Evolutionary conservation across 2,113 vertebrate genomes (phyloP).

Genomic region (Oreochromis niloticus): DNA sequence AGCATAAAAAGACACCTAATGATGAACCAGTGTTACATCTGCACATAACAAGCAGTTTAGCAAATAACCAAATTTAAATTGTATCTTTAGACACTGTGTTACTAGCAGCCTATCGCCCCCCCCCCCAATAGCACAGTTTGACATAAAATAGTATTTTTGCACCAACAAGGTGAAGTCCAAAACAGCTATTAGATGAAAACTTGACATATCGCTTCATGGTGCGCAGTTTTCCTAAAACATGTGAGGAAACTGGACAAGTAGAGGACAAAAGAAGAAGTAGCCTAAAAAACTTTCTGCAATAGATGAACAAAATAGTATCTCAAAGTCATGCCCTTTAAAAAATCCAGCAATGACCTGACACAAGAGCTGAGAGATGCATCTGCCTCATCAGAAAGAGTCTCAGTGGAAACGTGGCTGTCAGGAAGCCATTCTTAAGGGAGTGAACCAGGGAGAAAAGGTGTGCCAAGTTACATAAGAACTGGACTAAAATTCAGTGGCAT

Average conservation of each 20-base stretch:
- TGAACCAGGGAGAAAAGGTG: background rate
- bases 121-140: background rate
- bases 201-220: background rate
- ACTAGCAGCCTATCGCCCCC: accelerated
- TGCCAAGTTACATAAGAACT: background rate
- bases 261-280: background rate
- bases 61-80: background rate
- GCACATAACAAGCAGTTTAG: background rate
- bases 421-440: background rate
- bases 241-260: background rate
- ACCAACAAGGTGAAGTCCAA: background rate
- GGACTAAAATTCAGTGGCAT: background rate
- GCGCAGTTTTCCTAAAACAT: background rate
- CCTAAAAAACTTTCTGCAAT: background rate
- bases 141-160: background rate
- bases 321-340: background rate
- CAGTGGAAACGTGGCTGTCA: background rate
- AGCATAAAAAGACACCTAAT: background rate
- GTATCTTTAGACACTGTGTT: background rate
- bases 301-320: background rate
- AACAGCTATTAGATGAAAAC: background rate
- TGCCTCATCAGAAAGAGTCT: background rate
- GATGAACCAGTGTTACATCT: background rate
- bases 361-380: background rate
- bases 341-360: background rate